phyloP scores from a whole-genome alignment of 2,113 vertebrate genomes.

The Mixornis gularis region DNA sequence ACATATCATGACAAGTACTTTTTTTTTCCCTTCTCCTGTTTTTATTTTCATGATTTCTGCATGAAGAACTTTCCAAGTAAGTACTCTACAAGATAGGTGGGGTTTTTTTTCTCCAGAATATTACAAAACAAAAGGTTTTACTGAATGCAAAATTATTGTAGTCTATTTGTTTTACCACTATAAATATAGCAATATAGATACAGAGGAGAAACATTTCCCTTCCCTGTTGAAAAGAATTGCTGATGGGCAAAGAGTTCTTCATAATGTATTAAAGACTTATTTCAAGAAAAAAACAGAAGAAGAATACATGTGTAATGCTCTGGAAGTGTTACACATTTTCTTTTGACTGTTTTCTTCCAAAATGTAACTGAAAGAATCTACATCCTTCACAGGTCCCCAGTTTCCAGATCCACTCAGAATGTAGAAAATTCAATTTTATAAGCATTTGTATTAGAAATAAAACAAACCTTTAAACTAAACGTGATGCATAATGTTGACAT shows the following conservation, averaged over 20 bases:
- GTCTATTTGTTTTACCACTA: background rate
- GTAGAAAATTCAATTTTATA: constrained; percentile 66
- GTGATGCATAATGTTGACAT: constrained; percentile 78
- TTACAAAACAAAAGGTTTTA: background rate
- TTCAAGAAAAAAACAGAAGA: background rate
- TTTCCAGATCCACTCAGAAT: constrained; percentile 52
- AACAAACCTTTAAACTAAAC: constrained; percentile 58
- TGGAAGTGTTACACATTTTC: background rate
- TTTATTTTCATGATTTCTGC: background rate
- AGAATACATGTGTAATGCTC: background rate
- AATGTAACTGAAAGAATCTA: background rate
- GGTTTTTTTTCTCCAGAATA: background rate
- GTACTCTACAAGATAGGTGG: background rate
- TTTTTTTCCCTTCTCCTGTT: background rate
- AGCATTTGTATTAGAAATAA: constrained; percentile 63
- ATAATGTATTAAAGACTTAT: background rate
- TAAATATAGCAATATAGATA: background rate
- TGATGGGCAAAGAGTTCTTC: background rate
- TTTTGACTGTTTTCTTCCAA: background rate
- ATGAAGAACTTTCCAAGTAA: background rate
- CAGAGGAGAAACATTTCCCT: background rate
- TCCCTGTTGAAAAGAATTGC: background rate
- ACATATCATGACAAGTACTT: background rate
- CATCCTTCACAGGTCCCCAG: background rate
- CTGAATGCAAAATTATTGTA: background rate